These are phyloP conservation scores for Sphinx pinastri DNA, from an alignment of 2,888 invertebrate species.

Conservation along the genomic window DNA sequence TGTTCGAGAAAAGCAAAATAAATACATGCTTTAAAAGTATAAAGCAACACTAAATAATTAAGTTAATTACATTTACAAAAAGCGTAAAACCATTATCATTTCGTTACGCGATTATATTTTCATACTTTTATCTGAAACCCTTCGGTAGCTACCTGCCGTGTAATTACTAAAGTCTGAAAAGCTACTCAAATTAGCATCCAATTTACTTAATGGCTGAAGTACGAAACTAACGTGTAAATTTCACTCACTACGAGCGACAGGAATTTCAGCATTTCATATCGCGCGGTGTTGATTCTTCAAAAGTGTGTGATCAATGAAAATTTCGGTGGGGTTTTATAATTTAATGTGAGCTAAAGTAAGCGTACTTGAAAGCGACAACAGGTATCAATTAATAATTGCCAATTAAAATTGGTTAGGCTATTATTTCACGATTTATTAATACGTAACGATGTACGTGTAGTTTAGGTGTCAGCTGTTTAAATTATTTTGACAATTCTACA, in stretches of 20 bases:
- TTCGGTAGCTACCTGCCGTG: slow-evolving; percentile 21
- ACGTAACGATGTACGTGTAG: no score
- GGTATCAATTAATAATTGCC: no score
- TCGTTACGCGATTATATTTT: neutral
- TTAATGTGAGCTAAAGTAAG: neutral
- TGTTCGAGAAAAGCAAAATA: no score
- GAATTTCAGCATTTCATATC: slow-evolving; percentile 23
- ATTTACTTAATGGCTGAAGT: slow-evolving; percentile 60
- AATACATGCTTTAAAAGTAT: no score
- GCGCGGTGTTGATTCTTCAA: neutral
- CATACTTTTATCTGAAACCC: slow-evolving; percentile 12
- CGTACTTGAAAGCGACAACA: no score
- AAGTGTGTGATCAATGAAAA: slow-evolving; percentile 2
- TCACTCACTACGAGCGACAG: slow-evolving; percentile 43
- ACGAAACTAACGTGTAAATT: slow-evolving; percentile 53
- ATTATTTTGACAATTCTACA: no score
- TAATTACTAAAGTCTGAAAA: slow-evolving; percentile 38
- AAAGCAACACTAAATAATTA: no score
- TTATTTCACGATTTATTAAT: no score
- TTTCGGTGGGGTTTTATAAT: neutral
- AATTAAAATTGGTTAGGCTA: no score
- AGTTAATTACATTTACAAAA: neutral
- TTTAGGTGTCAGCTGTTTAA: no score
- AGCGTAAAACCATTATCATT: neutral
- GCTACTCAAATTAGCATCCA: slow-evolving; percentile 61